phyloP scores from a whole-genome alignment of 2,113 vertebrate genomes.

The Regulus satrapa region DNA sequence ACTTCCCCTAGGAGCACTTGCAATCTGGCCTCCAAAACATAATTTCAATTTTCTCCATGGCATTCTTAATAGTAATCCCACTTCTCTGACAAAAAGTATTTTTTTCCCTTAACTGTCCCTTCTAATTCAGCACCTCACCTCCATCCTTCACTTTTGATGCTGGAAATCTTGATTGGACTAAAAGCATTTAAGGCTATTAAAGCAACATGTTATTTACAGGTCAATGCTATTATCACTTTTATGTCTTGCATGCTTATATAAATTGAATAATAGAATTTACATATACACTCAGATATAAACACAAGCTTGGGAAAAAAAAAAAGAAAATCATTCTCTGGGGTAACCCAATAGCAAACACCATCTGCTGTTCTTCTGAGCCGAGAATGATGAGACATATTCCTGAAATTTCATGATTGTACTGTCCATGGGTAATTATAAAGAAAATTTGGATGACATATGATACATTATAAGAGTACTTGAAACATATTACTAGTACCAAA shows the following conservation, averaged over 20 bases:
- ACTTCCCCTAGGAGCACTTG: not conserved
- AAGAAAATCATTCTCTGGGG: not conserved
- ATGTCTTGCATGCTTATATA: not conserved
- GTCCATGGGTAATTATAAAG: not conserved
- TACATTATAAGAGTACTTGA: not conserved
- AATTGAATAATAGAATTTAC: not conserved
- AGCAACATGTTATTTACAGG: not conserved
- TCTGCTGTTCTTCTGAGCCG: not conserved
- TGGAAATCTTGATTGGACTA: not conserved
- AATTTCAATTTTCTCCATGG: not conserved
- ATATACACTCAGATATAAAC: not conserved
- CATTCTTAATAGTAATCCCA: not conserved
- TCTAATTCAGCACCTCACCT: not conserved
- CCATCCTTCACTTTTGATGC: not conserved
- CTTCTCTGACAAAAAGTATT: not conserved
- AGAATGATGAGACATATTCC: not conserved
- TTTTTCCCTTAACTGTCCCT: not conserved
- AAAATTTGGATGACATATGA: not conserved
- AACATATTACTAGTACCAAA: not conserved
- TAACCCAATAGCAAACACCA: not conserved
- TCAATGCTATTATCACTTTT: not conserved
- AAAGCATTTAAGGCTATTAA: not conserved
- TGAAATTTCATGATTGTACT: not conserved
- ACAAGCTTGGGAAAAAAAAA: not conserved
- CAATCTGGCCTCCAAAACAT: not conserved